Base-by-base conservation (phyloP, 1,140 invertebrate species). In the Leptinotarsa lineolata region DNA sequence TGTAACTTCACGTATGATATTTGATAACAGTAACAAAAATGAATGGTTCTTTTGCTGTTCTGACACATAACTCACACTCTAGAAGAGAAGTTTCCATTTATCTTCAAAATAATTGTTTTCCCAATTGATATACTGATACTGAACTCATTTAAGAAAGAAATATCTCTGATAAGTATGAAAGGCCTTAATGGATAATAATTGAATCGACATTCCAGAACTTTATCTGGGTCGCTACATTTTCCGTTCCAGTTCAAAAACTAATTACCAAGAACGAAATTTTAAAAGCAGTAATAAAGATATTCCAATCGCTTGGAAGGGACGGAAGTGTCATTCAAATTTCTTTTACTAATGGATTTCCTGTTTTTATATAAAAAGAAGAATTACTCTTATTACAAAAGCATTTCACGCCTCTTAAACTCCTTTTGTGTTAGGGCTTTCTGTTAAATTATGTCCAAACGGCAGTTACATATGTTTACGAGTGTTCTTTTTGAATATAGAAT, bases 401-500 rank as follows among this genome's bases (percentile, higher is more conserved):
- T 54, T 54, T 54, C 48, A 54, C 48, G 48, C 48, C 48, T 54
- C 48, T 54, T 54, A 54, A 54, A 18, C 48, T 54, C 15, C 48
- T 18, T n/a, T 54, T 54, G 48, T 54, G 48, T 54, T 54, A 16
- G 48, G 48, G 6, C 6, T 54, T 54, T 54, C 48, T 54, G 48
- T 54, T 54, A n/a, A 54, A 54, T n/a, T 54, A 54, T 54, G 15
- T 54, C 48, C 48, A n/a, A 54, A 54, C 15, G 15, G 48, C 48
- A 54, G 48, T 54, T 54, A 54, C 48, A 54, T 54, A 54, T 54
- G 48, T 54, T 54, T 54, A 54, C 48, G 48, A 54, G 48, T 54
- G 4, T n/a, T 16, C 15, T 54, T 15, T 16, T 54, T 5, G 15
- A 54, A 54, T 54, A 11, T 3, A 39, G 30, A 39, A 11, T 39